Evolutionary conservation across 2,888 invertebrate genomes (phyloP).

Genomic region (Plebejus melissa): DNA sequence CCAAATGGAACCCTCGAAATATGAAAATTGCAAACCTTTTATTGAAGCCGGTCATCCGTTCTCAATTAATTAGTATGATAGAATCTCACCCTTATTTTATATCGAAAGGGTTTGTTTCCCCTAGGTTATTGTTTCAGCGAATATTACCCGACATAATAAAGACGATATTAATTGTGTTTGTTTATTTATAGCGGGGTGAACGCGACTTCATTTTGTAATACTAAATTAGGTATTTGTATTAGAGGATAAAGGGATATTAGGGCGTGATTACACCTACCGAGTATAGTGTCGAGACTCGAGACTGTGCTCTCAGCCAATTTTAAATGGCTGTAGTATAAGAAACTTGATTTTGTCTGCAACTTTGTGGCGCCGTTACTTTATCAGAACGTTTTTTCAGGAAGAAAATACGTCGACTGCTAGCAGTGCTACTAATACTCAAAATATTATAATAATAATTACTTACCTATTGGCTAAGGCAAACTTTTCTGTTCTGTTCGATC

Average conservation of each 20-base stretch:
- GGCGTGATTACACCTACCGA: no score
- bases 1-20: not conserved
- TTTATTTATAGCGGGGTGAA: conserved; percentile 47
- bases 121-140: conserved; percentile 54
- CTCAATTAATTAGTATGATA: conserved; percentile 36
- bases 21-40: conserved; percentile 17
- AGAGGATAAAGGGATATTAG: conserved; percentile 14
- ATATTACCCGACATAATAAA: conserved; percentile 54
- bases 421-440: no score
- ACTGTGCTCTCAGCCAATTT: no score
- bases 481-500: no score
- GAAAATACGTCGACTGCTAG: no score
- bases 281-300: no score
- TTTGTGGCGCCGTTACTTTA: no score
- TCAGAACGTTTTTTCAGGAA: no score
- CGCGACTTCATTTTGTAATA: conserved; percentile 32
- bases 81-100: conserved; percentile 35
- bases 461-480: no score
- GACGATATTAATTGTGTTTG: conserved; percentile 57
- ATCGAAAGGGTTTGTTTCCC: conserved; percentile 46
- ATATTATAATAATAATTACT: no score
- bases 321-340: no score
- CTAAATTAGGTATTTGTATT: conserved; percentile 14
- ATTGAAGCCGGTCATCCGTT: conserved; percentile 31
- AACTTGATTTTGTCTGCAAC: no score